Conservation (phyloP, 2,797 vertebrate species). For the Xyrichtys novacula region DNA sequence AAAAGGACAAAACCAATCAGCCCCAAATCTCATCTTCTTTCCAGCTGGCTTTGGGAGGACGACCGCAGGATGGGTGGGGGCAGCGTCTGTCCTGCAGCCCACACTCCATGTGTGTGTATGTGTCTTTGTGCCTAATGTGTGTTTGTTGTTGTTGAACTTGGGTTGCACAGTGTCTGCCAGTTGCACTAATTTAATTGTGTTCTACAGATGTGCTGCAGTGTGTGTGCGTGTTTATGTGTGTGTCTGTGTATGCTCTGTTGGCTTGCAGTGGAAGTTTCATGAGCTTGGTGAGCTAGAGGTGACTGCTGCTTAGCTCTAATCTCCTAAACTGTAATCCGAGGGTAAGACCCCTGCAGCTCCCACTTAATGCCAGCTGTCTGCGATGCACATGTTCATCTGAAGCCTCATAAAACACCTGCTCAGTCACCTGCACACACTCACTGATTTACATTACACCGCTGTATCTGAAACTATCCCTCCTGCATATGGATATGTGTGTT, state of each 20-base stretch:
- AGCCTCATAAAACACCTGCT: conserved; percentile 35
- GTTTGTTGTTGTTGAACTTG: conserved; percentile 50
- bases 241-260: conserved; percentile 22
- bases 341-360: conserved; percentile 35
- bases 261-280: conserved; percentile 27
- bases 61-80: conserved; percentile 42
- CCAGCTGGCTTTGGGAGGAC: conserved; percentile 73
- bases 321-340: conserved; percentile 63
- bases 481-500: background rate
- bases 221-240: conserved; percentile 25
- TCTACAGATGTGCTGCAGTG: conserved; percentile 63
- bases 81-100: conserved; percentile 66
- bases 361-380: conserved; percentile 55
- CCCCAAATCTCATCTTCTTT: conserved; percentile 76
- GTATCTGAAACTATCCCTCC: background rate
- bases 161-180: conserved; percentile 60
- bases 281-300: conserved; percentile 49
- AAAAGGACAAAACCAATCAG: conserved; percentile 71
- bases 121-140: conserved; percentile 37
- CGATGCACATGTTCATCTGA: conserved; percentile 15
- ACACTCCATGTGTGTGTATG: conserved; percentile 7
- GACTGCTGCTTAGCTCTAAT: conserved; percentile 57
- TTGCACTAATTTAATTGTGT: conserved; percentile 76
- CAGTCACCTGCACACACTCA: conserved; percentile 43
- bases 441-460: background rate